Evolutionary conservation across 2,797 vertebrate species (phyloP).

Genomic region (Danio jaintianensis): DNA sequence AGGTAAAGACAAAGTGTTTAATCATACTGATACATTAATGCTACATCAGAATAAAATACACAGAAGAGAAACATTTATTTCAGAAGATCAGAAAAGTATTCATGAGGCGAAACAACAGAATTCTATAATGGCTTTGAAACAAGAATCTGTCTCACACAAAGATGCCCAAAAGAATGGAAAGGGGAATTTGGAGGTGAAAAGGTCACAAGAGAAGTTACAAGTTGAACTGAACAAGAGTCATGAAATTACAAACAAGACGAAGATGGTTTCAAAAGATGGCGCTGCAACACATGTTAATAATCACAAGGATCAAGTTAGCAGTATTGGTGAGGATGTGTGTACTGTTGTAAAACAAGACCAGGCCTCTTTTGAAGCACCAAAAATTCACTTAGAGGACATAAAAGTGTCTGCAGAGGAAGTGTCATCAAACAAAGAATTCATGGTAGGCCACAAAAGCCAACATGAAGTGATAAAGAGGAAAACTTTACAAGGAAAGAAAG

Average conservation of each 20-base stretch:
- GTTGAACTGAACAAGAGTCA: slow-evolving; percentile 21
- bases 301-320: slow-evolving; percentile 26
- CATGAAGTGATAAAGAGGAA: slow-evolving; percentile 41
- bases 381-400: slow-evolving; percentile 26
- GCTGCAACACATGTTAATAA: slow-evolving; percentile 28
- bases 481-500: slow-evolving; percentile 13
- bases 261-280: slow-evolving; percentile 42
- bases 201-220: slow-evolving; percentile 15
- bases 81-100: slow-evolving; percentile 16
- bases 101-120: slow-evolving; percentile 20
- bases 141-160: slow-evolving; percentile 14
- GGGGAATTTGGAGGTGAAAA: slow-evolving; percentile 16
- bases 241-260: slow-evolving; percentile 35
- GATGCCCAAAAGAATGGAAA: slow-evolving; percentile 20
- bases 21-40: background rate
- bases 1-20: background rate
- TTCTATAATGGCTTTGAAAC: background rate
- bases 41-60: background rate
- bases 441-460: slow-evolving; percentile 26
- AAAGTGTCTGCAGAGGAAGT: slow-evolving; percentile 34
- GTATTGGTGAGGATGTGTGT: slow-evolving; percentile 32
- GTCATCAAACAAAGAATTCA: slow-evolving; percentile 29
- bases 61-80: slow-evolving; percentile 1
- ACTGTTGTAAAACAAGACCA: slow-evolving; percentile 38
- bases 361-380: slow-evolving; percentile 19